phyloP scores from a whole-genome alignment of 2,888 invertebrate genomes.

The Epinotia ramella region DNA sequence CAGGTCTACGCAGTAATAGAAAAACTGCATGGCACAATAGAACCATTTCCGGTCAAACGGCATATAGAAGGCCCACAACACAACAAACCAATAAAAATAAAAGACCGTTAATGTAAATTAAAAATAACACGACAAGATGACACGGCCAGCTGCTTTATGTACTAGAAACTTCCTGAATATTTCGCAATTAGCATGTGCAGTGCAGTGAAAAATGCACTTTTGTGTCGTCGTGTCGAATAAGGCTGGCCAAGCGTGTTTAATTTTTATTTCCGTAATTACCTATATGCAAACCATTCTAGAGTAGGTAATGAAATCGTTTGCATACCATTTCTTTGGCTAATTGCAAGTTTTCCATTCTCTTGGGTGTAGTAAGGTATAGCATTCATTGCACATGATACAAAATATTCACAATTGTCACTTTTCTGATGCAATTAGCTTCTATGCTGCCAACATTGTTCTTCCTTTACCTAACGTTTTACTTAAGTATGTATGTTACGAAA shows the following conservation, averaged over 20 bases:
- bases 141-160: conserved; percentile 9
- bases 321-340: neutral
- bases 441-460: no score
- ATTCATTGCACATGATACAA: no score
- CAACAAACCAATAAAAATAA: neutral
- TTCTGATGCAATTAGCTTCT: no score
- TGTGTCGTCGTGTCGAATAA: conserved; percentile 5
- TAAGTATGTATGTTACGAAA: no score
- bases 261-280: conserved; percentile 23
- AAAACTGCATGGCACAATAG: neutral
- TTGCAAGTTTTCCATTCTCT: no score
- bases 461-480: no score
- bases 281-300: conserved; percentile 6
- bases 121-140: conserved; percentile 22
- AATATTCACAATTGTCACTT: no score
- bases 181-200: conserved; percentile 7
- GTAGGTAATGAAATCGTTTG: neutral
- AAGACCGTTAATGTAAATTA: neutral
- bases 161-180: conserved; percentile 5
- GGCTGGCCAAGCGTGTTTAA: neutral
- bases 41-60: neutral
- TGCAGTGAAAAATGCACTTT: conserved; percentile 1
- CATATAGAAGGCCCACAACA: neutral
- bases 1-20: neutral
- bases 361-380: no score